A percentile compares a stretch with the other conserved stretches of the same genome.
Evolutionary conservation across 2,113 vertebrate species (phyloP).

Genomic region (Rhea pennata): DNA sequence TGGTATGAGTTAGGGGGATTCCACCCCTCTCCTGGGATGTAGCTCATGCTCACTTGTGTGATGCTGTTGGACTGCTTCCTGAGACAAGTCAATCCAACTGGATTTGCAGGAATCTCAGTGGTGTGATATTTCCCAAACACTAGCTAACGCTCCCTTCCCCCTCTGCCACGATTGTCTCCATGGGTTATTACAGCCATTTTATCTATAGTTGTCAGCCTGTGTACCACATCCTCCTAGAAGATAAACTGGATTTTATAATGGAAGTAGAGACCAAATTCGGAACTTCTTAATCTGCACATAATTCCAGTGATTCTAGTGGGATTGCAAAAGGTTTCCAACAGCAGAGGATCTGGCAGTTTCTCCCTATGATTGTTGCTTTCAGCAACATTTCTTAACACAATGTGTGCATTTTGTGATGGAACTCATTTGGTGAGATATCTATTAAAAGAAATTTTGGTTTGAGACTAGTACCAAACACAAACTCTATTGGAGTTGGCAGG

Average conservation of each 20-base stretch:
- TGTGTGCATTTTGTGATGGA: not conserved
- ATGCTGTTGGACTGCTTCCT: slow-evolving; percentile 6
- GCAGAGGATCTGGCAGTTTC: slow-evolving; percentile 13
- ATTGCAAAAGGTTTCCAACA: slow-evolving; percentile 18
- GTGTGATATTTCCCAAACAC: slow-evolving; percentile 45
- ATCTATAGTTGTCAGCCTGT: not conserved
- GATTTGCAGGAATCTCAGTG: slow-evolving; percentile 50
- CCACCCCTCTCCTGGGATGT: slow-evolving; percentile 15
- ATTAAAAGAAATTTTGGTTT: slow-evolving; percentile 1
- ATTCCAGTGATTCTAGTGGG: slow-evolving; percentile 7
- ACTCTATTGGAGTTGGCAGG: not conserved
- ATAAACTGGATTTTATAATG: slow-evolving; percentile 13
- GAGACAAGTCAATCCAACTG: not conserved
- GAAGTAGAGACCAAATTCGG: not conserved
- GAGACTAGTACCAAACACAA: not conserved
- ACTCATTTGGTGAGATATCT: slow-evolving; percentile 14
- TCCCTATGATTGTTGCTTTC: not conserved
- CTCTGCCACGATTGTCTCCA: not conserved
- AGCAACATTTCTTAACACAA: slow-evolving; percentile 9
- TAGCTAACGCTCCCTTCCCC: not conserved
- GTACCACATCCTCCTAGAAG: slow-evolving; percentile 12
- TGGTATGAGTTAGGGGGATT: slow-evolving; percentile 55
- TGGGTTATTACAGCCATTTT: not conserved
- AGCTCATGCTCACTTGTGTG: not conserved
- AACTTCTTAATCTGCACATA: not conserved